Evolutionary conservation across 1,140 invertebrate species (phyloP).

Genomic region (Calliopsis andreniformis): DNA sequence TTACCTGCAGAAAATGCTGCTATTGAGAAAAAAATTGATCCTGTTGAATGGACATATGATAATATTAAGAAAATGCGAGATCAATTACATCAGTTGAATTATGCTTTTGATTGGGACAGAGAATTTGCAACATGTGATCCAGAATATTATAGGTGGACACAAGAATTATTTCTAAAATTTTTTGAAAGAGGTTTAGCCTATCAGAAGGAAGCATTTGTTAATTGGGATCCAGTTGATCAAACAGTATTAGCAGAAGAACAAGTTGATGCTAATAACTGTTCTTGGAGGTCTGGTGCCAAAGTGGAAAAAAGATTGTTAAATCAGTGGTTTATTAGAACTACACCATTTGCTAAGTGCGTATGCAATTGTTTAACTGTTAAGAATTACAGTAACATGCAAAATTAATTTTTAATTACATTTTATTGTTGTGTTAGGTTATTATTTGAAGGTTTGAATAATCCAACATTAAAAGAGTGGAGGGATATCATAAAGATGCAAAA

Average conservation of each 20-base stretch:
- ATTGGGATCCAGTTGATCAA: conserved; percentile 99
- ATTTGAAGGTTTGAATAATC: conserved; percentile 87
- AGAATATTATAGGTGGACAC: conserved; percentile 96
- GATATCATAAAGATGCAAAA: conserved; percentile 95
- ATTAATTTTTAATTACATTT: conserved; percentile 23
- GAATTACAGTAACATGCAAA: neutral
- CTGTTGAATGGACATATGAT: conserved; percentile 92
- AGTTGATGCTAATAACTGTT: conserved; percentile 94
- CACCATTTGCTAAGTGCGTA: conserved; percentile 91
- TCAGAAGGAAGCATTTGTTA: conserved; percentile 93
- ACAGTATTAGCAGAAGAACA: conserved; percentile 99
- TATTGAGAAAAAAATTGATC: conserved; percentile 89
- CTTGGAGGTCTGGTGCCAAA: conserved; percentile 98
- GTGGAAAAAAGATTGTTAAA: conserved; percentile 94
- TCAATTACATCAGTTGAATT: conserved; percentile 91
- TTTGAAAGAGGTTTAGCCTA: conserved; percentile 93
- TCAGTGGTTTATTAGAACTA: conserved; percentile 98
- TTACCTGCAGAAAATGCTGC: conserved; percentile 99
- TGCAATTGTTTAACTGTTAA: conserved; percentile 24
- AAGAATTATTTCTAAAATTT: conserved; percentile 96
- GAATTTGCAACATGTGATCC: conserved; percentile 92
- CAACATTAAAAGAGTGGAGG: conserved; percentile 87
- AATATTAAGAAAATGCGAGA: conserved; percentile 96
- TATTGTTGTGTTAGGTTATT: conserved; percentile 76
- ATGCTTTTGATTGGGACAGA: conserved; percentile 96